A percentile compares a stretch with the other conserved stretches of the same genome.
phyloP scores from a whole-genome alignment of 30 jellyfish, hydroid and myxozoan genomes.

The Hydractinia symbiolongicarpus region DNA sequence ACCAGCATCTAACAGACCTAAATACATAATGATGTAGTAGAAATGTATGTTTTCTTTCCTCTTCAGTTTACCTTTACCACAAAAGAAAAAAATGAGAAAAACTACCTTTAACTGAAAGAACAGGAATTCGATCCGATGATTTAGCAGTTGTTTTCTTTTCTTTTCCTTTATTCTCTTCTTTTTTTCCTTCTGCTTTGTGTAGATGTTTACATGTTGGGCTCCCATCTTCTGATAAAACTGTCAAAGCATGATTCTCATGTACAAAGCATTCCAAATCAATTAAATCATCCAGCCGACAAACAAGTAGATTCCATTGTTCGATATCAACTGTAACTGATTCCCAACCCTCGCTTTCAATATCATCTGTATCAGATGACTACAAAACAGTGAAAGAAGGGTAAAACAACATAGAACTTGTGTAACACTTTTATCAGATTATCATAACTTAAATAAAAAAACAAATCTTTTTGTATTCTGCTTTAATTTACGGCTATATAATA shows the following conservation, averaged over 20 bases:
- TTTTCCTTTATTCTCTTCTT: background rate
- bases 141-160: background rate
- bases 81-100: background rate
- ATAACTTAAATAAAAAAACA: no score
- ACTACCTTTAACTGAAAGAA: constrained; percentile 7
- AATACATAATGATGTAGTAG: background rate
- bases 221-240: background rate
- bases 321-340: constrained; percentile 47
- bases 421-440: no score
- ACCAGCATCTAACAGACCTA: constrained; percentile 61
- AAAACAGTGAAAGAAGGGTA: constrained; percentile 1
- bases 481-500: no score
- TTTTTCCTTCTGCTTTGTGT: background rate
- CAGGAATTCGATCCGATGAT: background rate
- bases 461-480: no score
- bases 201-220: constrained; percentile 4
- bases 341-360: constrained; percentile 32
- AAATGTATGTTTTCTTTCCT: background rate
- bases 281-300: constrained; percentile 52
- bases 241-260: constrained; percentile 35
- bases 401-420: background rate
- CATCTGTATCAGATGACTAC: constrained; percentile 22
- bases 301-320: constrained; percentile 59
- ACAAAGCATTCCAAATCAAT: constrained; percentile 49
- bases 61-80: no score